Percentiles rank a stretch among this genome's conserved stretches.
These are phyloP conservation scores for Pristionchus fissidentatus DNA, from an alignment of 2,888 invertebrate genomes.

Conservation along the genomic window DNA sequence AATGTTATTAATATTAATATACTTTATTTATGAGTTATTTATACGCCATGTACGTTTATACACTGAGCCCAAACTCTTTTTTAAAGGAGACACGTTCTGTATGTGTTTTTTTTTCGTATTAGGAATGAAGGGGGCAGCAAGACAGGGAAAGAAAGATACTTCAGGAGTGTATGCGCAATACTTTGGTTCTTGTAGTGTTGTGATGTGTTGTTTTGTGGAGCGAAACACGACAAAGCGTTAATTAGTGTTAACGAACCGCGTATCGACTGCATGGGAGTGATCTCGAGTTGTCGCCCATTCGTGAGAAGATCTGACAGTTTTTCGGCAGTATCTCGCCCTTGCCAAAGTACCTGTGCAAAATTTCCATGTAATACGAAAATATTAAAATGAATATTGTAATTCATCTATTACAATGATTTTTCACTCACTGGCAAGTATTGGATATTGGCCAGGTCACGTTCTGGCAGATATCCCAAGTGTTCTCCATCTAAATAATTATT, in stretches of 20 bases:
- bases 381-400: background rate
- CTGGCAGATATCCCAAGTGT: slow-evolving; percentile 58
- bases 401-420: background rate
- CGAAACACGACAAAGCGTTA: too few relatives aligned
- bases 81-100: too few relatives aligned
- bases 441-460: background rate
- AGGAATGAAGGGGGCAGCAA: too few relatives aligned
- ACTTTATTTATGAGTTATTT: too few relatives aligned
- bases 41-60: too few relatives aligned
- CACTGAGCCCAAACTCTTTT: too few relatives aligned
- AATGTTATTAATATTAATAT: too few relatives aligned
- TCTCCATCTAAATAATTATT: slow-evolving; percentile 48
- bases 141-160: too few relatives aligned
- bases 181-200: too few relatives aligned
- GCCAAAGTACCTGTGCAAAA: background rate
- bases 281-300: slow-evolving; percentile 39
- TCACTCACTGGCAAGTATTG: background rate
- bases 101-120: too few relatives aligned
- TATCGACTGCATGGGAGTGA: slow-evolving; percentile 46
- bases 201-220: too few relatives aligned
- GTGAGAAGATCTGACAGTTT: slow-evolving; percentile 52
- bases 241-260: background rate
- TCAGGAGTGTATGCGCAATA: too few relatives aligned
- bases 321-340: background rate
- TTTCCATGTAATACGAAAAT: background rate